Evolutionary conservation across 2,888 invertebrate species (phyloP).

Genomic region (Machimus atricapillus): DNA sequence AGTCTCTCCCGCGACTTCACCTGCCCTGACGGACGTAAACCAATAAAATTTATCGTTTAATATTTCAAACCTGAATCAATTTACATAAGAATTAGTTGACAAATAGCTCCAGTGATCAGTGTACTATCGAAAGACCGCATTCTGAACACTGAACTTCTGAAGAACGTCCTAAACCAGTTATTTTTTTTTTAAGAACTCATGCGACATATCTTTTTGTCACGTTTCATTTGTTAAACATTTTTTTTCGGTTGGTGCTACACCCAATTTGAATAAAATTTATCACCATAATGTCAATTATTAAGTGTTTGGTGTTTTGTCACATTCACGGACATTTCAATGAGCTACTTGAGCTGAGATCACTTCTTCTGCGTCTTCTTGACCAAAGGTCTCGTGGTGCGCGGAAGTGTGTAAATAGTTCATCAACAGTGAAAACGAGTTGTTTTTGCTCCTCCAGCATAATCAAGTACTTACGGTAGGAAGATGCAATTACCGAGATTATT

Average conservation of each 20-base stretch:
- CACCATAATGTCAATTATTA: neutral
- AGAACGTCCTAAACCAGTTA: neutral
- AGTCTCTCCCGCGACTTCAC: neutral
- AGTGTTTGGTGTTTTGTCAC: neutral
- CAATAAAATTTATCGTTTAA: neutral
- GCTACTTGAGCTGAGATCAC: neutral
- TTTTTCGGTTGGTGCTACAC: neutral
- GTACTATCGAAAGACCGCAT: neutral
- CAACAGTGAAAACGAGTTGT: conserved; percentile 5
- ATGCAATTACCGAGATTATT: conserved; percentile 32
- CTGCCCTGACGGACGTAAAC: neutral
- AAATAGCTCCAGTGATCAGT: neutral
- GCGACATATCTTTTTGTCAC: neutral
- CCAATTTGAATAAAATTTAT: neutral
- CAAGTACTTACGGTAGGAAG: conserved; percentile 17
- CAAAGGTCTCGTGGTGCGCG: neutral
- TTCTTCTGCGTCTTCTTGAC: neutral
- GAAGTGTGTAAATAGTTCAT: conserved; percentile 25
- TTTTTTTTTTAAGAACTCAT: neutral
- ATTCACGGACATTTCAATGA: neutral
- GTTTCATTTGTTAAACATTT: neutral
- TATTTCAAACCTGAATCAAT: neutral
- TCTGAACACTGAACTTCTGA: neutral
- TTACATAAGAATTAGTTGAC: conserved; percentile 12
- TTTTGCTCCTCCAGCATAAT: conserved; percentile 14